A percentile compares a stretch with the other conserved stretches of the same genome.
phyloP scores from a whole-genome alignment of 2,113 vertebrate species.

The Lonchura striata region DNA sequence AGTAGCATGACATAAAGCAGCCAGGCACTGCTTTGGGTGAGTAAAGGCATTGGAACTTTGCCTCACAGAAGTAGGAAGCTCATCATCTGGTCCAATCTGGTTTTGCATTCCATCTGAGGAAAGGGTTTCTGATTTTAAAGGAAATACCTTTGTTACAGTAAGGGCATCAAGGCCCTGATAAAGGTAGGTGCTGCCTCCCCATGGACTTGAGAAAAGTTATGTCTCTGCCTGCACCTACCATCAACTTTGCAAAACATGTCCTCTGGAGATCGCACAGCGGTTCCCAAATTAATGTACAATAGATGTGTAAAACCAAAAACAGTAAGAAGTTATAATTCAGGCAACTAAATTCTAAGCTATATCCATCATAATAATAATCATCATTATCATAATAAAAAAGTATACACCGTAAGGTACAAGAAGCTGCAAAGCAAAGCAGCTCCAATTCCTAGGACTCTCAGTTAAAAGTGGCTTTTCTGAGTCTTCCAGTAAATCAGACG shows the following conservation, averaged over 20 bases:
- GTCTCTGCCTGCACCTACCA: not conserved
- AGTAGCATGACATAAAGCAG: not conserved
- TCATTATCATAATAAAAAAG: conserved; percentile 65
- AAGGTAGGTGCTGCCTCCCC: not conserved
- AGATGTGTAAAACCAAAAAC: conserved; percentile 55
- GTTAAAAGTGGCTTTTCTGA: conserved; percentile 62
- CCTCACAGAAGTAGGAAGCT: not conserved
- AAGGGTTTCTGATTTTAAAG: not conserved
- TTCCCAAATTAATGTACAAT: conserved; percentile 19
- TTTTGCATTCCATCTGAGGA: not conserved
- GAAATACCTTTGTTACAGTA: not conserved
- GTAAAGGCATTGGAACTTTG: conserved; percentile 20
- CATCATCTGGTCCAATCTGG: not conserved
- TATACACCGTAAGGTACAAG: conserved; percentile 76
- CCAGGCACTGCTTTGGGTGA: not conserved
- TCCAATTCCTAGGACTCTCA: conserved; percentile 65
- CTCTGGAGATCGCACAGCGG: conserved; percentile 41
- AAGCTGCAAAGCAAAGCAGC: conserved; percentile 76
- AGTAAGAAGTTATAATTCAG: conserved; percentile 74
- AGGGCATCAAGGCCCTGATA: not conserved
- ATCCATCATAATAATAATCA: conserved; percentile 63
- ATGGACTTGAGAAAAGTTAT: not conserved
- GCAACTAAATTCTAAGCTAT: conserved; percentile 74
- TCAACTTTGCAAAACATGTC: not conserved
- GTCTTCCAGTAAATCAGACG: conserved; percentile 1